Conservation (phyloP, 2,113 vertebrate species). For the Alces alces region DNA sequence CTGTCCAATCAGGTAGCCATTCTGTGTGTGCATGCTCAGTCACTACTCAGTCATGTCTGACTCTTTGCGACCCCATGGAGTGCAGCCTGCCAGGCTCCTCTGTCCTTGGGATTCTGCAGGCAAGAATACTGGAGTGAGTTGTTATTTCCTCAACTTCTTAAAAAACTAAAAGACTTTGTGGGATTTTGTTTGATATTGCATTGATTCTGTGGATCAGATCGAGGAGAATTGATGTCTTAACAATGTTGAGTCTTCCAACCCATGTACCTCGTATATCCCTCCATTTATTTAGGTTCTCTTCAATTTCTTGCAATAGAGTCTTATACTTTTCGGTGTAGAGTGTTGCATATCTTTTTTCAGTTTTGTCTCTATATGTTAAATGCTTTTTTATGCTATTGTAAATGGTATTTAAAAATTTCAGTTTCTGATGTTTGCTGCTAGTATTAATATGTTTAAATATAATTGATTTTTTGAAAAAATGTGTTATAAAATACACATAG, state of each 20-base stretch:
- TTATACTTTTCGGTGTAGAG: not conserved
- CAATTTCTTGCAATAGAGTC: not conserved
- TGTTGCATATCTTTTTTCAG: not conserved
- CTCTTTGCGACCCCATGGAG: not conserved
- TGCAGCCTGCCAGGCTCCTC: not conserved
- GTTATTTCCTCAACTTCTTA: not conserved
- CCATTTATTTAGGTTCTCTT: not conserved
- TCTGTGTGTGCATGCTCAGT: not conserved
- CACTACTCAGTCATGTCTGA: not conserved
- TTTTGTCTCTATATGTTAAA: not conserved
- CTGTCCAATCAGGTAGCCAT: not conserved
- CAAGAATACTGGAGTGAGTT: not conserved
- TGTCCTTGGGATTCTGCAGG: not conserved
- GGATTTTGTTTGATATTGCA: not conserved
- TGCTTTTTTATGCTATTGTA: not conserved
- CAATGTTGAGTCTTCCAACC: not conserved
- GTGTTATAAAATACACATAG: not conserved
- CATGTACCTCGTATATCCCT: not conserved
- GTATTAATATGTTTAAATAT: not conserved
- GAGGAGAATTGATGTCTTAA: not conserved
- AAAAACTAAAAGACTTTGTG: not conserved
- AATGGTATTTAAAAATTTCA: not conserved
- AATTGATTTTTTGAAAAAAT: not conserved
- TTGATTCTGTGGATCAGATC: not conserved
- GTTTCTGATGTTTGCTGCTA: not conserved